phyloP scores from a whole-genome alignment of 2,113 vertebrate species.

The Gopherus flavomarginatus region DNA sequence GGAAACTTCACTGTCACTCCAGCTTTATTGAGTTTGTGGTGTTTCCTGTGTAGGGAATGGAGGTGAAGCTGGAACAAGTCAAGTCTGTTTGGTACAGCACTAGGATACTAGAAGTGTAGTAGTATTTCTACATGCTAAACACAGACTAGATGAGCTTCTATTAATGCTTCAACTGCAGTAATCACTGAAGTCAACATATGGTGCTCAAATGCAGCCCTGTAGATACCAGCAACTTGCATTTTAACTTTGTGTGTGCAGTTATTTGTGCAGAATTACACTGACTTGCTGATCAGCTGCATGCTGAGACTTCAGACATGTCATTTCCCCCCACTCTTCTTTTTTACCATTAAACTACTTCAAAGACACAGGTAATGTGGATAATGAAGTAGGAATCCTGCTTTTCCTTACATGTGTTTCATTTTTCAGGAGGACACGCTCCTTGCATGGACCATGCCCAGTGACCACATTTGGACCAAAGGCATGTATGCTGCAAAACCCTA shows the following conservation, averaged over 20 bases:
- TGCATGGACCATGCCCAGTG: constrained; percentile 97
- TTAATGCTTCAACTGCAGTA: not conserved
- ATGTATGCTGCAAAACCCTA: constrained; percentile 95
- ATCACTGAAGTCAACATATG: accelerated
- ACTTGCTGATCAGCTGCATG: not conserved
- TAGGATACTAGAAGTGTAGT: not conserved
- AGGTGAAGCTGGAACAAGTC: not conserved
- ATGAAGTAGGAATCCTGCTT: not conserved
- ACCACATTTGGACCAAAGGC: constrained; percentile 98
- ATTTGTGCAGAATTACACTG: not conserved
- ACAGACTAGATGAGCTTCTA: not conserved
- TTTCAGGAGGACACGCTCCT: constrained; percentile 90
- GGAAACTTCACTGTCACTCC: not conserved
- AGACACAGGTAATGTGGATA: not conserved
- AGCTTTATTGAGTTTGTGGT: not conserved
- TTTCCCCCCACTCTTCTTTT: not conserved
- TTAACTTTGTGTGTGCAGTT: not conserved
- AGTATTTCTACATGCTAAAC: not conserved
- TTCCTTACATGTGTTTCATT: not conserved
- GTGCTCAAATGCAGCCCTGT: not conserved
- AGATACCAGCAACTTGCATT: not conserved
- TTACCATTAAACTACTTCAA: not conserved
- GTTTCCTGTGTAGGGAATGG: not conserved
- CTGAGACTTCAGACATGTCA: accelerated
- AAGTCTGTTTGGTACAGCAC: not conserved